Evolutionary conservation across 2,797 vertebrate species (phyloP).

Genomic region (Schizopygopsis malacanthus): DNA sequence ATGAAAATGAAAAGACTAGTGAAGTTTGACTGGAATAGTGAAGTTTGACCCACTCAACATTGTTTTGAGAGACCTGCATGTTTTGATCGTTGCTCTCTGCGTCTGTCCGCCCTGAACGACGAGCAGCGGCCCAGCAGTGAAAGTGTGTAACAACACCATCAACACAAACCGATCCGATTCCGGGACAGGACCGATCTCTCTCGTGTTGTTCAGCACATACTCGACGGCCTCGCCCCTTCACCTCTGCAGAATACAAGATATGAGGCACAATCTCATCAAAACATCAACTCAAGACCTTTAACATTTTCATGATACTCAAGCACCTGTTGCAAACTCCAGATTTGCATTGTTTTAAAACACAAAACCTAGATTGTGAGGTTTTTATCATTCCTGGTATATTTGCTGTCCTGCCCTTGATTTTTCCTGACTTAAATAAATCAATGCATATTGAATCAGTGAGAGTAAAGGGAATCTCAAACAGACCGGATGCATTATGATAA

Average conservation of each 20-base stretch:
- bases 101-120: not conserved
- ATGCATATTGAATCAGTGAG: not conserved
- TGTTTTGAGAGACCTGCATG: not conserved
- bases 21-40: not conserved
- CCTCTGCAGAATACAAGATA: not conserved
- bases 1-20: not conserved
- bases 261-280: not conserved
- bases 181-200: not conserved
- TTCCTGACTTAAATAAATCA: not conserved
- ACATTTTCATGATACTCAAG: not conserved
- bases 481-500: not conserved
- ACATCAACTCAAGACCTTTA: not conserved
- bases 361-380: not conserved
- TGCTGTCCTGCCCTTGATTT: not conserved
- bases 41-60: no score
- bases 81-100: not conserved
- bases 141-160: not conserved
- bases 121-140: not conserved
- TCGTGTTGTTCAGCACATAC: not conserved
- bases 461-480: not conserved
- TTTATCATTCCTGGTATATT: not conserved
- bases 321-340: not conserved
- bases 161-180: not conserved
- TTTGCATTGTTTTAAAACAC: not conserved
- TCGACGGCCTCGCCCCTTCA: not conserved